Conservation (phyloP, 2,888 invertebrate genomes). For the Colletes collaris region DNA sequence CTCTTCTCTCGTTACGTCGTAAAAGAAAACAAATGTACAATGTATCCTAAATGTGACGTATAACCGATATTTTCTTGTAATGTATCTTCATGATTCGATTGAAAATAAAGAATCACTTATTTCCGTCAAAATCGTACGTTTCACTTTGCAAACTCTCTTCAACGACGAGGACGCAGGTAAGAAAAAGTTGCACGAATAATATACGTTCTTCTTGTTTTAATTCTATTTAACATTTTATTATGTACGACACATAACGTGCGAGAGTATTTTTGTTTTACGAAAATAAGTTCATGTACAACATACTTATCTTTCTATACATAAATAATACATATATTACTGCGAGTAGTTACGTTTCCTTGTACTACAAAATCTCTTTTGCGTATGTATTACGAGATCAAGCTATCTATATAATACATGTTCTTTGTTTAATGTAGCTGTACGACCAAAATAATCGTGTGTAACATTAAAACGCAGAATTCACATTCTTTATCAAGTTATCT, state of each 20-base stretch:
- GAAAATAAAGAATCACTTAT: constrained; percentile 68
- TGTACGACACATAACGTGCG: too few species aligned
- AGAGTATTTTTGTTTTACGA: constrained; percentile 22
- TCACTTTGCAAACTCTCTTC: background rate
- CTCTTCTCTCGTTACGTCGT: constrained; percentile 45
- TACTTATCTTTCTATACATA: constrained; percentile 10
- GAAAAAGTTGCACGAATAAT: background rate
- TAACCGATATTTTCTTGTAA: constrained; percentile 75
- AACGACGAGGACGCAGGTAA: too few species aligned
- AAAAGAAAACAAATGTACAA: constrained; percentile 53
- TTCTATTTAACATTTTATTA: too few species aligned
- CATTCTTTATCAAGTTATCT: constrained; percentile 69
- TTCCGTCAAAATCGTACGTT: constrained; percentile 43
- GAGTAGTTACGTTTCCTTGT: background rate
- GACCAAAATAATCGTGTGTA: background rate
- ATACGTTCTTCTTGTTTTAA: background rate
- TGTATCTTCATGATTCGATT: constrained; percentile 69
- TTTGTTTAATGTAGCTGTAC: constrained; percentile 8
- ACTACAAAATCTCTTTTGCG: background rate
- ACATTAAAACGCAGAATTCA: constrained; percentile 43
- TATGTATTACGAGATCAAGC: constrained; percentile 19
- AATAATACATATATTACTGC: constrained; percentile 29
- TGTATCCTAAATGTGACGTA: constrained; percentile 74
- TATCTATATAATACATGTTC: constrained; percentile 10
- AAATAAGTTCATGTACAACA: background rate